A percentile compares a stretch with the other conserved stretches of the same genome.
phyloP scores from a whole-genome alignment of 2,888 invertebrate genomes.

The Carcina quercana region DNA sequence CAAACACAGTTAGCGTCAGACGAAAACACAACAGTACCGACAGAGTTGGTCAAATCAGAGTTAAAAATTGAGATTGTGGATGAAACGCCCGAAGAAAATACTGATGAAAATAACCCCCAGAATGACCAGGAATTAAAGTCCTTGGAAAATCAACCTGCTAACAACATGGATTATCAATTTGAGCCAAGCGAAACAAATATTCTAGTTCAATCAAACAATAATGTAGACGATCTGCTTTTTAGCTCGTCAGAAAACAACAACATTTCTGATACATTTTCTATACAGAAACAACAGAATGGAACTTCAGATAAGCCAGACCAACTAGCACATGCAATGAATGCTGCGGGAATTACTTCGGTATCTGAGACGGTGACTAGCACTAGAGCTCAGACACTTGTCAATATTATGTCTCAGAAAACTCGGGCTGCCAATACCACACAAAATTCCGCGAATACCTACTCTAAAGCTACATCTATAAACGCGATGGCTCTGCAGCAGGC shows the following conservation, averaged over 20 bases:
- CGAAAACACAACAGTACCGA: conserved; percentile 37
- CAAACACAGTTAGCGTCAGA: conserved; percentile 27
- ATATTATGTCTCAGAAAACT: conserved; percentile 69
- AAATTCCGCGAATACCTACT: conserved; percentile 34
- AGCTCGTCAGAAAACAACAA: conserved; percentile 16
- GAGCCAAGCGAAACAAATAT: conserved; percentile 21
- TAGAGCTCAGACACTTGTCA: conserved; percentile 57
- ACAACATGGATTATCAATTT: conserved; percentile 28
- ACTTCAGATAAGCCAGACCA: conserved; percentile 49
- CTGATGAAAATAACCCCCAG: conserved; percentile 25
- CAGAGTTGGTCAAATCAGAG: conserved; percentile 37
- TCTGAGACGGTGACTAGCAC: conserved; percentile 31
- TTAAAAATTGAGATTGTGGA: conserved; percentile 44
- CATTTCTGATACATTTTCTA: conserved; percentile 15
- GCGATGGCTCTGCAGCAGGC: conserved; percentile 65
- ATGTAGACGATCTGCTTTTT: neutral
- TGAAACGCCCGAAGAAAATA: conserved; percentile 30
- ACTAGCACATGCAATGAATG: conserved; percentile 63
- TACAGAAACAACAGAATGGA: conserved; percentile 32
- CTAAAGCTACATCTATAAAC: conserved; percentile 54
- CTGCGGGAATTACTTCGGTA: conserved; percentile 52
- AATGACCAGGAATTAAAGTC: conserved; percentile 25
- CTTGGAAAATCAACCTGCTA: conserved; percentile 20
- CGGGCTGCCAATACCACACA: conserved; percentile 30
- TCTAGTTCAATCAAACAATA: too few relatives aligned